phyloP scores from a whole-genome alignment of 1,140 invertebrate genomes.

The Liolophura sinensis region DNA sequence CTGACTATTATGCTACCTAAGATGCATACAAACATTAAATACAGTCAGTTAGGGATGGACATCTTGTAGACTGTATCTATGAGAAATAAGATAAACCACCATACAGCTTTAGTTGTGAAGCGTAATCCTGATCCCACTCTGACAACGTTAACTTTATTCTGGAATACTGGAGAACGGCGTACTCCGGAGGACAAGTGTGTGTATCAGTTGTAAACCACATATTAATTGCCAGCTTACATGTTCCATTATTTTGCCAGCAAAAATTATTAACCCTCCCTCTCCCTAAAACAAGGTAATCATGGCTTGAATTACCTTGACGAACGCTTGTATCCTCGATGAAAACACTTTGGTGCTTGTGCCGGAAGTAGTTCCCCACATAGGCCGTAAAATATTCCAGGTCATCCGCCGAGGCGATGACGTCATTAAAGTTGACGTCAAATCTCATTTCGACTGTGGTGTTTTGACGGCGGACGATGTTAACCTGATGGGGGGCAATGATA shows the following conservation, averaged over 20 bases:
- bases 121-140: no score
- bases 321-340: no score
- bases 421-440: constrained; percentile 27
- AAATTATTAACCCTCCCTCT: no score
- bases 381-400: background rate
- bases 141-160: no score
- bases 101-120: background rate
- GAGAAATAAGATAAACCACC: background rate
- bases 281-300: no score
- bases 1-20: constrained; percentile 34
- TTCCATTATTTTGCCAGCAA: no score
- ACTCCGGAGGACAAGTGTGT: no score
- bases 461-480: constrained; percentile 8
- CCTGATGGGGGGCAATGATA: constrained; percentile 13
- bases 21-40: background rate
- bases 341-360: no score
- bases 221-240: no score
- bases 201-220: background rate
- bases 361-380: background rate
- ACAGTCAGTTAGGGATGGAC: background rate
- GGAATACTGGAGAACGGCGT: no score
- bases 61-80: background rate
- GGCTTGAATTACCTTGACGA: no score
- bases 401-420: constrained; percentile 5
- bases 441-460: constrained; percentile 19